phyloP scores from a whole-genome alignment of 2,113 vertebrate genomes.

The Nerophis ophidion region DNA sequence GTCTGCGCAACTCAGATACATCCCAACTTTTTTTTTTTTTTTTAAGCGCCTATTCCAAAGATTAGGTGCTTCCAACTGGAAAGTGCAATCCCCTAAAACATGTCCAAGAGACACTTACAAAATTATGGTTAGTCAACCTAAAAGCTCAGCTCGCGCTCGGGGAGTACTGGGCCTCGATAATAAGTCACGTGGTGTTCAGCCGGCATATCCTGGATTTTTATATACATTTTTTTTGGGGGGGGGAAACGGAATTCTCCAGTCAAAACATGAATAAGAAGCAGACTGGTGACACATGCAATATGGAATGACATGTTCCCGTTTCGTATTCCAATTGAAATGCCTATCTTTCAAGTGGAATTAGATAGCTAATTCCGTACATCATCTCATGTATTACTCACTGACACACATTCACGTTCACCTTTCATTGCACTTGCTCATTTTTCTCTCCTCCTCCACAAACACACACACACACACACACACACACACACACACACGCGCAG shows the following conservation, averaged over 20 bases:
- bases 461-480: conserved; percentile 14
- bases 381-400: background rate
- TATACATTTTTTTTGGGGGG: too few relatives aligned
- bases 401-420: conserved; percentile 1
- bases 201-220: too few relatives aligned
- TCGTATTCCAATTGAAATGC: background rate
- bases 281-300: background rate
- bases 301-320: background rate
- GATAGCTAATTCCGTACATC: conserved; percentile 10
- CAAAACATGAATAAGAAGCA: background rate
- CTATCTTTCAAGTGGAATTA: conserved; percentile 10
- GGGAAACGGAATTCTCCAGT: background rate
- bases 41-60: conserved; percentile 3
- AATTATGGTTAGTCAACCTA: conserved; percentile 2
- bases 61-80: conserved; percentile 10
- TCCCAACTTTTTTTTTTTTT: background rate
- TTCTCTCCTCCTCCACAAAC: conserved; percentile 1
- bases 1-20: conserved; percentile 7
- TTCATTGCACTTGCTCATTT: conserved; percentile 15
- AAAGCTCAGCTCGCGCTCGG: background rate
- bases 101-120: conserved; percentile 6
- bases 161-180: background rate
- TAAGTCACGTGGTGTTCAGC: too few relatives aligned
- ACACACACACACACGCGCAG: background rate
- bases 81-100: conserved; percentile 7